Conservation (phyloP, 2,888 invertebrate genomes). For the Zootermopsis nevadensis region DNA sequence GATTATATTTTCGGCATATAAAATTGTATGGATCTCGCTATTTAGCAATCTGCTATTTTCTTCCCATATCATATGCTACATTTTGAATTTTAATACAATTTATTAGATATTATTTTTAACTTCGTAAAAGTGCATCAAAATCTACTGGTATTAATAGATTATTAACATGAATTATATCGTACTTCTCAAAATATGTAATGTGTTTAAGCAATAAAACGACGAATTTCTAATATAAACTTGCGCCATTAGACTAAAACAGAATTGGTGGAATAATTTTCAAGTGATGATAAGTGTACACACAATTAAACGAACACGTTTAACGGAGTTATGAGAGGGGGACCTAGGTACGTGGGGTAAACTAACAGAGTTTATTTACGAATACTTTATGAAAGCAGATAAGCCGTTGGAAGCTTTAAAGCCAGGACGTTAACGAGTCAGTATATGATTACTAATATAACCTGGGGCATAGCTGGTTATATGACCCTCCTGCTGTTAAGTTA, state of each 20-base stretch:
- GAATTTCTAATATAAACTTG: background rate
- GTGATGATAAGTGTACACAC: background rate
- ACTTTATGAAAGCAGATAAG: constrained; percentile 11
- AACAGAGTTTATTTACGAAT: background rate
- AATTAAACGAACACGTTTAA: background rate
- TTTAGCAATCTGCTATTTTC: too few relatives aligned
- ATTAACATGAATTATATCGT: too few relatives aligned
- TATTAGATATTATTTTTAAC: too few relatives aligned
- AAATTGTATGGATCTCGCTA: too few relatives aligned
- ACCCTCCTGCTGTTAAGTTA: background rate
- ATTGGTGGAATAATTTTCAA: background rate
- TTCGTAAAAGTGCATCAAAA: too few relatives aligned
- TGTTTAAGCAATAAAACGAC: background rate
- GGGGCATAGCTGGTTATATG: background rate
- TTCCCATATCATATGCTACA: too few relatives aligned
- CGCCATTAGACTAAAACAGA: background rate
- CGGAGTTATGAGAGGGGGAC: background rate
- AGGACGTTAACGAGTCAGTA: background rate
- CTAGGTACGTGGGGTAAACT: background rate
- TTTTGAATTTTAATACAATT: too few relatives aligned
- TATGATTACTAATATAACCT: background rate
- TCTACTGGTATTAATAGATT: too few relatives aligned
- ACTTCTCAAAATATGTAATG: too few relatives aligned
- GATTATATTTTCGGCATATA: too few relatives aligned
- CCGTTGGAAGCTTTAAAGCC: background rate